Evolutionary conservation across 2,113 vertebrate species (phyloP).

Genomic region (Dermatemys mawii): DNA sequence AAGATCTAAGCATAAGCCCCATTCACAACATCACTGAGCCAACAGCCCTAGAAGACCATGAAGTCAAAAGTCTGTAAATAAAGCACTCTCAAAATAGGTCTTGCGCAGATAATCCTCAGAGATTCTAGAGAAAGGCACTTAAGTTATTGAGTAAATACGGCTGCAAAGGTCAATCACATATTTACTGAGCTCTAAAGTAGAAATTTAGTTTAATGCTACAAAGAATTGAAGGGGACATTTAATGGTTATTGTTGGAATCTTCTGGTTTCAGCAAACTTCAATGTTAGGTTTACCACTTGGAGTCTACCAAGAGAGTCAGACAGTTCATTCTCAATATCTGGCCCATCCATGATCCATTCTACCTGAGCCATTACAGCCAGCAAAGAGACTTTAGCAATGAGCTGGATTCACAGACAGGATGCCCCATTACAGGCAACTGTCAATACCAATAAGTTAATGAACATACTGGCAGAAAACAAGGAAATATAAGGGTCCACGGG

Average conservation of each 20-base stretch:
- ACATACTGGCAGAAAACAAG: background rate
- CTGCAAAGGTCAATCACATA: background rate
- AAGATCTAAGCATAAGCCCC: background rate
- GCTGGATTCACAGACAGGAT: background rate
- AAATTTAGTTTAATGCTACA: conserved; percentile 18
- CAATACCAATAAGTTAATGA: background rate
- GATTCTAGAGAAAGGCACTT: background rate
- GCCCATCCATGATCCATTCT: background rate
- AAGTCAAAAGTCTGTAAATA: background rate
- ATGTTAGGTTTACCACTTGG: too few relatives aligned
- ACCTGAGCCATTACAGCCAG: background rate
- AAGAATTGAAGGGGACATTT: conserved; percentile 1
- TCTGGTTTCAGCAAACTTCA: too few relatives aligned
- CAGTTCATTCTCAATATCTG: conserved; percentile 13
- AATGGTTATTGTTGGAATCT: conserved; percentile 19
- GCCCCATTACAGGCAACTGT: background rate
- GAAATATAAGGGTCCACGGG: background rate
- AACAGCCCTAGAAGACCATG: background rate
- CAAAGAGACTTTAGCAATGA: background rate
- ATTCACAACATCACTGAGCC: background rate
- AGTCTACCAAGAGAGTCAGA: conserved; percentile 11
- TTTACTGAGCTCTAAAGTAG: conserved; percentile 18
- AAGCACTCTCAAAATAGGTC: background rate
- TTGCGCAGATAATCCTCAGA: background rate
- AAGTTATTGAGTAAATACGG: conserved; percentile 3